Base-by-base conservation (phyloP, 2,888 invertebrate genomes). In the Lycocerus yunnanus region DNA sequence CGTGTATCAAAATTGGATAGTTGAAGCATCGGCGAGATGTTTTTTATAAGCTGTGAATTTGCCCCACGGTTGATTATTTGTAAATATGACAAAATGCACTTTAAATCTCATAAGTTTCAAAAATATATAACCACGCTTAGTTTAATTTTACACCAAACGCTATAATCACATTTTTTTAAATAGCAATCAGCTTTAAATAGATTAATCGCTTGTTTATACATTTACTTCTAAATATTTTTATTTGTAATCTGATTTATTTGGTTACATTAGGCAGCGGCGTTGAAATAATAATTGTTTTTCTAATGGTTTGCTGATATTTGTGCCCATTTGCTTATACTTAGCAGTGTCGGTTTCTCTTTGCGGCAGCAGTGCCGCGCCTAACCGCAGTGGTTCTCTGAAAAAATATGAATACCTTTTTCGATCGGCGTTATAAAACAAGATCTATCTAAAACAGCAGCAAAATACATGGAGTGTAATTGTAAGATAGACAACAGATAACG, bases 61-160 rank as follows among this genome's bases (percentile, higher is more conserved):
- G 59, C 58, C 59, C 58, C 43, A 69, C 68, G 65, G 69, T 61
- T 78, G 74, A 78, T 78, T 77, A 77, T 77, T 78, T 77, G 77
- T 78, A 78, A 78, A 78, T 78, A 78, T 73, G 78, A 78, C 77
- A 74, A 78, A 78, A 74, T 77, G 78, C 78, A 78, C 78, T 78
- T 70, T 72, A 69, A 43, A 43, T 43, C 43, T 43, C 43, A n/a
- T 43, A 43, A 43, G 43, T n/a, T 43, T 43, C 43, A 43, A 43
- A 43, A 43, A 43, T 43, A 43, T 43, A 43, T 43, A 43, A 43
- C 43, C 43, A 43, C 43, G 43, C 43, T 43, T 43, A 43, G 43
- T 43, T 43, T 43, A 43, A 43, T 43, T 43, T 43, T 43, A 43
- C n/a, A n/a, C 43, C 43, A 43, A 43, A 43, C 43, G n/a, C 43